Conservation (phyloP, 2,113 vertebrate species). For the Prunella fulvescens region DNA sequence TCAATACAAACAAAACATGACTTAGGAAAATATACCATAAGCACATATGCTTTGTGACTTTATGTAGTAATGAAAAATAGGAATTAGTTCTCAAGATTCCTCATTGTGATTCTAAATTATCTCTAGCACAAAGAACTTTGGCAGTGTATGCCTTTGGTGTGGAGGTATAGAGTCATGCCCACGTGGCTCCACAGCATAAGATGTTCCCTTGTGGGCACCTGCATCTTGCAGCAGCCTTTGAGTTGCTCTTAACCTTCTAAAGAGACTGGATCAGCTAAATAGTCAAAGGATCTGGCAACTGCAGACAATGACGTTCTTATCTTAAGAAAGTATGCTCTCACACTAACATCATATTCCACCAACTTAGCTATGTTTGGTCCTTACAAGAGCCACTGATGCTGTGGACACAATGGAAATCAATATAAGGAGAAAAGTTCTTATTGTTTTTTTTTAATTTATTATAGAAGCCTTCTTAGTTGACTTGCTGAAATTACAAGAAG, state of each 20-base stretch:
- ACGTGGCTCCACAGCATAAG: fast-evolving
- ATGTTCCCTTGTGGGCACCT: background rate
- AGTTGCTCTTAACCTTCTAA: background rate
- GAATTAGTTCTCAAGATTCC: background rate
- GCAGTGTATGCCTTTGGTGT: background rate
- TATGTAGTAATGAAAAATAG: background rate
- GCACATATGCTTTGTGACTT: background rate
- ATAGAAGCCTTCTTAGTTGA: background rate
- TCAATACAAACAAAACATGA: background rate
- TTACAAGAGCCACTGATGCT: background rate
- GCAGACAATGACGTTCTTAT: background rate
- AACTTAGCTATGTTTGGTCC: background rate
- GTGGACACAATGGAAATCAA: background rate
- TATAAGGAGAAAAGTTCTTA: background rate
- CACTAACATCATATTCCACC: background rate
- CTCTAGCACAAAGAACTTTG: background rate
- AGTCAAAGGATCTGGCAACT: background rate
- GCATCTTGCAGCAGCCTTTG: background rate
- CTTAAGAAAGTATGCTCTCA: background rate
- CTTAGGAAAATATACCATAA: background rate
- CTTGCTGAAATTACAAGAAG: background rate
- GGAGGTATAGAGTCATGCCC: background rate
- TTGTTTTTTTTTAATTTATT: background rate
- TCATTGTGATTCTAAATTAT: background rate
- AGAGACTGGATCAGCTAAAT: background rate